Conservation (phyloP, 2,113 vertebrate species). For the Plecotus auritus region DNA sequence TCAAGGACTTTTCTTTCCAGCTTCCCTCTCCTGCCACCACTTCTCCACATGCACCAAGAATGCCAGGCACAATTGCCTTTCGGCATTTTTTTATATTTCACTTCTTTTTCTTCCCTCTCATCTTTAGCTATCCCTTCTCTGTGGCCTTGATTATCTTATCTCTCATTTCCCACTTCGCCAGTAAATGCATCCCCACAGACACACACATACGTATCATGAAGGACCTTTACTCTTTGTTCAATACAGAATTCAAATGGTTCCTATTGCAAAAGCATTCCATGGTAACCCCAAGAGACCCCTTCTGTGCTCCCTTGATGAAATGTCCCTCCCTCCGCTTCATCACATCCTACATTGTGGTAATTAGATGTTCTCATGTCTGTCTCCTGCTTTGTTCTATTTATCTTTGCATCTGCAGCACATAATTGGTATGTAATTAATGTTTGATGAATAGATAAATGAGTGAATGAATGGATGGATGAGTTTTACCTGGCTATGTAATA, state of each 20-base stretch:
- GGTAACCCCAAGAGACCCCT: neutral
- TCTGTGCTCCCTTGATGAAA: neutral
- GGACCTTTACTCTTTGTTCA: neutral
- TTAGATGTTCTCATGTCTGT: neutral
- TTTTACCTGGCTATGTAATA: neutral
- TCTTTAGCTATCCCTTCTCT: neutral
- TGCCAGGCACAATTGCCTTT: neutral
- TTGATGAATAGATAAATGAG: neutral
- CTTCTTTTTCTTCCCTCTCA: neutral
- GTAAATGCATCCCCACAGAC: neutral
- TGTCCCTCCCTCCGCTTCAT: neutral
- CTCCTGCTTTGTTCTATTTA: neutral
- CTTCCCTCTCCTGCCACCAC: neutral
- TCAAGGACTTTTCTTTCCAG: neutral
- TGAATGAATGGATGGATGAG: neutral
- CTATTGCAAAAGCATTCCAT: neutral
- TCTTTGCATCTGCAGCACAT: neutral
- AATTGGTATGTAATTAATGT: neutral
- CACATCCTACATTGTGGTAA: neutral
- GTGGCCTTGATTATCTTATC: neutral
- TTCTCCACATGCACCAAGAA: neutral
- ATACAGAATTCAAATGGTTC: neutral
- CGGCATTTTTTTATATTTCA: neutral
- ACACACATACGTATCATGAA: neutral
- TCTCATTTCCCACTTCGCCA: neutral